Percentiles rank a stretch among this genome's conserved stretches.
These are phyloP conservation scores for Pristionchus japonicus DNA, from an alignment of 2,888 invertebrate species.

Conservation along the genomic window DNA sequence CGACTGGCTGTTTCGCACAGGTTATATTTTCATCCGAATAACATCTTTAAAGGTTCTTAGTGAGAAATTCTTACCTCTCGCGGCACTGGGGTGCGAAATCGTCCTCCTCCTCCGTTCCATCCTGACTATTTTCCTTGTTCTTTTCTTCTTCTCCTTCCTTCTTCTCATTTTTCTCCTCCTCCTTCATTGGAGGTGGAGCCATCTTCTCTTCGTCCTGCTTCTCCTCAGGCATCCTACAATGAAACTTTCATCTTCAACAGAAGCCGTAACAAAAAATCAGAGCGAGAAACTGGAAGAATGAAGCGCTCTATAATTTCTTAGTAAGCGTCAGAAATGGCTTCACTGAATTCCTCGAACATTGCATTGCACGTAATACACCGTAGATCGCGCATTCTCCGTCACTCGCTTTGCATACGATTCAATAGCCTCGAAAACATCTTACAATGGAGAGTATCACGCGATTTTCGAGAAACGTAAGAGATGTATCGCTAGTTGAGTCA, in stretches of 20 bases:
- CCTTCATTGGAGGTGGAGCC: not conserved
- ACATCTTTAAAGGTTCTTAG: not conserved
- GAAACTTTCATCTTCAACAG: too few species aligned
- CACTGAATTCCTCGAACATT: not conserved
- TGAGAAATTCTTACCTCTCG: not conserved
- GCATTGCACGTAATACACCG: not conserved
- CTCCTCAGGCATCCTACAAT: not conserved
- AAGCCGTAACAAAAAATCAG: too few species aligned
- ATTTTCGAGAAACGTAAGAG: not conserved
- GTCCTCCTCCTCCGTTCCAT: not conserved
- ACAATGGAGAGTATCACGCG: not conserved
- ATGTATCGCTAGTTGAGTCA: not conserved
- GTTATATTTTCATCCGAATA: not conserved
- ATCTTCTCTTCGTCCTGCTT: not conserved
- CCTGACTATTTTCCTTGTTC: not conserved
- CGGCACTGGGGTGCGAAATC: not conserved
- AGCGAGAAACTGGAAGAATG: too few species aligned
- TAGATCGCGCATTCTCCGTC: not conserved
- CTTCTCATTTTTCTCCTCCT: not conserved
- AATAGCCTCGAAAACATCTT: not conserved
- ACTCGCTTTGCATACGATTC: not conserved
- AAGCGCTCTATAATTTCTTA: too few species aligned
- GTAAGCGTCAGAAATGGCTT: too few species aligned
- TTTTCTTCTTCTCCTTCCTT: not conserved
- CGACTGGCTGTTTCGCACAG: too few species aligned